Evolutionary conservation across 2,113 vertebrate species (phyloP).

Genomic region (Chionomys nivalis): DNA sequence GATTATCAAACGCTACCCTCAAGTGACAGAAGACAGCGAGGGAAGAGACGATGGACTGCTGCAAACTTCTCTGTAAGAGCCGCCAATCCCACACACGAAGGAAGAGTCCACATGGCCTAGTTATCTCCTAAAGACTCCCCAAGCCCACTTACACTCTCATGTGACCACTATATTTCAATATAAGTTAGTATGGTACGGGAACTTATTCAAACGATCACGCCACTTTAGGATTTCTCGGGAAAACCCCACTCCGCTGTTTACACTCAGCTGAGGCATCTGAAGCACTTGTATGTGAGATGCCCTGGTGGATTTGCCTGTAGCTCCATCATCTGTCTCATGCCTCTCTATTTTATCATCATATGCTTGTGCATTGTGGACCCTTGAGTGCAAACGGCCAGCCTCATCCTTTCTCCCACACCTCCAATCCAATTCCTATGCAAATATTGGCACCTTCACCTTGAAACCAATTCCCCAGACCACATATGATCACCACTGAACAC

Average conservation of each 20-base stretch:
- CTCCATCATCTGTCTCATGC: background rate
- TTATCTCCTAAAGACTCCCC: background rate
- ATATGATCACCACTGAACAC: background rate
- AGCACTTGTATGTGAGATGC: background rate
- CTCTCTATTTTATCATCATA: background rate
- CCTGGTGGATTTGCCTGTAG: background rate
- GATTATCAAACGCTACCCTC: background rate
- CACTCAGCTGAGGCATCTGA: background rate
- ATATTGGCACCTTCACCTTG: background rate
- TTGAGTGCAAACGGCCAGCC: background rate
- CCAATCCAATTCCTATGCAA: background rate
- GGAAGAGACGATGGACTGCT: background rate
- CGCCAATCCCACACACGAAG: background rate
- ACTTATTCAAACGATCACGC: background rate
- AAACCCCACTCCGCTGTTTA: background rate
- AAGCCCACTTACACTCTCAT: background rate
- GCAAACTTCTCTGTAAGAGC: no score
- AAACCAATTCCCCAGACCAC: background rate
- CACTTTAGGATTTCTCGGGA: background rate
- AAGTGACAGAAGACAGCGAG: background rate
- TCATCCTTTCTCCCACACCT: background rate
- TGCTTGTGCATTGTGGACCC: background rate
- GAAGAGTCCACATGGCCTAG: background rate
- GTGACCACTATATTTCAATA: background rate
- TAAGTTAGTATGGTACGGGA: background rate